A percentile compares a stretch with the other conserved stretches of the same genome.
These are phyloP conservation scores for Cryptocephalus primarius DNA, from an alignment of 2,888 invertebrate genomes.

Conservation along the genomic window DNA sequence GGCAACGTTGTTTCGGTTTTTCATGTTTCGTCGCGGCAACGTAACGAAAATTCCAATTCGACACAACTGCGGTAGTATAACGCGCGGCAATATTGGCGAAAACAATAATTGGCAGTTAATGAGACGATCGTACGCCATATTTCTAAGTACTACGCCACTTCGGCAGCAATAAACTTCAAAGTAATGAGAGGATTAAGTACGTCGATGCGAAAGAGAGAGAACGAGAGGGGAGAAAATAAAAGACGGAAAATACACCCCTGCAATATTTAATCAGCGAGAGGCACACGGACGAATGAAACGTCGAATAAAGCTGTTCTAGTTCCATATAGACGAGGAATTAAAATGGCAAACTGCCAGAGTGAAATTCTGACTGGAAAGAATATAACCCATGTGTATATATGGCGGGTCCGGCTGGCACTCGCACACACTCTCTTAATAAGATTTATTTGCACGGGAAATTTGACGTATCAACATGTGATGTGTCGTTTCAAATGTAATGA, in stretches of 20 bases:
- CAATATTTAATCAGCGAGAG: conserved; percentile 5
- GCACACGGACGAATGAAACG: conserved; percentile 1
- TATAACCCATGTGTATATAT: not conserved
- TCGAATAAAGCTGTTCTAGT: conserved; percentile 5
- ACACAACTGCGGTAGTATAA: no score
- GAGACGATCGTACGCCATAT: no score
- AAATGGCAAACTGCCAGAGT: conserved; percentile 10
- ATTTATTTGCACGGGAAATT: conserved; percentile 1
- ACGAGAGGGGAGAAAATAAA: no score
- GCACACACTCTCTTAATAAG: not conserved
- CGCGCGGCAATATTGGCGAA: no score
- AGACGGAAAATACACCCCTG: conserved; percentile 1
- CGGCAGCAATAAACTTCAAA: not conserved
- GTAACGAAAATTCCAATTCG: no score
- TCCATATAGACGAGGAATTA: conserved; percentile 5
- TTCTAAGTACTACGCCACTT: not conserved
- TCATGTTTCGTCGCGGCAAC: no score
- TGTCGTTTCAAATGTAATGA: no score
- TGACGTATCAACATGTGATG: not conserved
- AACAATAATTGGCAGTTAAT: no score
- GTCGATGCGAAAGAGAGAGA: not conserved
- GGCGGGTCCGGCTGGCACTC: no score
- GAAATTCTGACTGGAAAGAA: conserved; percentile 5
- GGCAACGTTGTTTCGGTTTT: no score
- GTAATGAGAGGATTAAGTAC: not conserved